Evolutionary conservation across 2,113 vertebrate genomes (phyloP).

Genomic region (Pseudolaguvia tuberculata): DNA sequence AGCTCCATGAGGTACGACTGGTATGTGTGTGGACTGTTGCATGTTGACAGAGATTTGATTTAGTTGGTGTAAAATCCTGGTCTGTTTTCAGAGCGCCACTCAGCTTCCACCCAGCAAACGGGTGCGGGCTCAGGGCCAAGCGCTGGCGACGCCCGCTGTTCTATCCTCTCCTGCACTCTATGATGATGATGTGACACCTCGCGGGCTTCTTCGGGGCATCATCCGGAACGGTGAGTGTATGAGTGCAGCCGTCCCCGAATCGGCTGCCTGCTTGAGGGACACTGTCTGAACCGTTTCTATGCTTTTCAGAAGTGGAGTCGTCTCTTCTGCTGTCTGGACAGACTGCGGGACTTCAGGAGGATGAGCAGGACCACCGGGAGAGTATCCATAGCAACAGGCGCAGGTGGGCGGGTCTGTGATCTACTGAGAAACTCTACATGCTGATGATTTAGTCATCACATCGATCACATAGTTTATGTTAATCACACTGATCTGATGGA

Average conservation of each 20-base stretch:
- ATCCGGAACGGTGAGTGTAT: conserved; percentile 58
- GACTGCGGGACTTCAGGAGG: conserved; percentile 10
- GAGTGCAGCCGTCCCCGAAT: too few species aligned
- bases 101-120: conserved; percentile 44
- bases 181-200: conserved; percentile 61
- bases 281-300: not conserved
- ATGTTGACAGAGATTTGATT: not conserved
- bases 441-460: not conserved
- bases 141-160: not conserved
- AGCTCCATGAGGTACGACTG: conserved; percentile 58
- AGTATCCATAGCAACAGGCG: conserved; percentile 34
- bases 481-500: too few species aligned
- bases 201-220: conserved; percentile 65
- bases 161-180: conserved; percentile 37
- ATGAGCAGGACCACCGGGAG: conserved; percentile 35
- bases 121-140: conserved; percentile 4
- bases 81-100: conserved; percentile 55
- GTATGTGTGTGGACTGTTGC: too few species aligned
- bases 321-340: conserved; percentile 59
- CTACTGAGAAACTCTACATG: not conserved
- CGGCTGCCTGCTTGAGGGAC: too few species aligned
- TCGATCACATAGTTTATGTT: too few species aligned
- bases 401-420: conserved; percentile 50
- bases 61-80: not conserved
- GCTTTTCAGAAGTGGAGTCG: conserved; percentile 58